A percentile compares a stretch with the other conserved stretches of the same genome.
phyloP scores from a whole-genome alignment of 2,888 invertebrate genomes.

The Pachydiplax longipennis region DNA sequence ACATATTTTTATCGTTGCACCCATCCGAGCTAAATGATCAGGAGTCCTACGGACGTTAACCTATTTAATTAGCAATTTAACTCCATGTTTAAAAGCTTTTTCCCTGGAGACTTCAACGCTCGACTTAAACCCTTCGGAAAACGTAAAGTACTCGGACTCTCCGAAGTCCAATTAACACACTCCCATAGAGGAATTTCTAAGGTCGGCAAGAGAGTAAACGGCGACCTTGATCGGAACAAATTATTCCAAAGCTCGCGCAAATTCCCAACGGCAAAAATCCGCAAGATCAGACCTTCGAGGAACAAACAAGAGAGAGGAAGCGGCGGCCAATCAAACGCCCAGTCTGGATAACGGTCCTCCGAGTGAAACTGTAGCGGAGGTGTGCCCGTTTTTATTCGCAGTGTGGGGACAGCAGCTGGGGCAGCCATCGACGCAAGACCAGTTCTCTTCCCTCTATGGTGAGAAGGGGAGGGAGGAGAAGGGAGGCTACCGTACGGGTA shows the following conservation, averaged over 20 bases:
- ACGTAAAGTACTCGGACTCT: no score
- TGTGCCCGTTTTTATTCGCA: neutral
- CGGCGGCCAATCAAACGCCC: neutral
- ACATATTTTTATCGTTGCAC: no score
- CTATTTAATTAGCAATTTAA: no score
- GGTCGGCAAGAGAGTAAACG: neutral
- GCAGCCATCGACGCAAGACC: neutral
- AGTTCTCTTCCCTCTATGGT: neutral
- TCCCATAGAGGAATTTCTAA: no score
- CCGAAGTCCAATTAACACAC: no score
- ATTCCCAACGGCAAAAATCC: neutral
- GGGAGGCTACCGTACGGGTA: neutral
- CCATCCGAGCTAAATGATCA: no score
- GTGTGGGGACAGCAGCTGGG: conserved; percentile 6
- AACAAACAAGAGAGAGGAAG: neutral
- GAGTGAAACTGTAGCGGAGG: conserved; percentile 25
- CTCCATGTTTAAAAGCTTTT: no score
- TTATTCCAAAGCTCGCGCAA: neutral
- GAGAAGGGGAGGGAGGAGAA: neutral
- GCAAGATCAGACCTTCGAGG: neutral
- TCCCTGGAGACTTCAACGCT: no score
- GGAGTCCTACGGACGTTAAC: no score
- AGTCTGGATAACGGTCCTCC: neutral
- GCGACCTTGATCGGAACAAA: neutral
- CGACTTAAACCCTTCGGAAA: no score